Percentiles rank a stretch among this genome's conserved stretches.
Evolutionary conservation across 2,797 vertebrate species (phyloP).

Genomic region (Novumbra hubbsi): DNA sequence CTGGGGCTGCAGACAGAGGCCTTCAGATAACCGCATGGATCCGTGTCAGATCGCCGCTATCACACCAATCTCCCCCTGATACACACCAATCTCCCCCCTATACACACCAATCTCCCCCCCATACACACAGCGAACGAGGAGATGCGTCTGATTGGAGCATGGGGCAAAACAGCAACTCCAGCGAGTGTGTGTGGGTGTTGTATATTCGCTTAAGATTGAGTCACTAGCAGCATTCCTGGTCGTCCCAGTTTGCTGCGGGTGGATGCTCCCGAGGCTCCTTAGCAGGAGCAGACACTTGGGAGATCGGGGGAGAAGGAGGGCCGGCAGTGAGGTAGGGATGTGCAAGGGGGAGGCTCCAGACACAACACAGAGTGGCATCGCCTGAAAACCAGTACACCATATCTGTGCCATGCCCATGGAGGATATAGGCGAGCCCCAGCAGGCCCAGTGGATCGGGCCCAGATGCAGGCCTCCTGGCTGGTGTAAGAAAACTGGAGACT

Average conservation of each 20-base stretch:
- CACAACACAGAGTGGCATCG: conserved; percentile 3
- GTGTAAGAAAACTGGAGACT: background rate
- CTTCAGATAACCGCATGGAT: conserved; percentile 8
- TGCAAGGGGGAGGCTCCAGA: background rate
- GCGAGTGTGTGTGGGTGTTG: conserved; percentile 1
- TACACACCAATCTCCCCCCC: background rate
- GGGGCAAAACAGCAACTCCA: background rate
- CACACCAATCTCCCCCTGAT: conserved; percentile 16
- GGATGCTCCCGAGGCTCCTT: background rate
- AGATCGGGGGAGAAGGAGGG: background rate
- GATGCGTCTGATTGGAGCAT: background rate
- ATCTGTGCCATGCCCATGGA: conserved; percentile 1
- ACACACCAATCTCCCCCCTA: too few species aligned
- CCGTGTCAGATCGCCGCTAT: conserved; percentile 18
- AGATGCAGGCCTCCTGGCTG: conserved; percentile 6
- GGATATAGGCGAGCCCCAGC: conserved; percentile 8
- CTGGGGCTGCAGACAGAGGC: conserved; percentile 4
- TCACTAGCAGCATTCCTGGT: background rate
- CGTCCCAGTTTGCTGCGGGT: background rate
- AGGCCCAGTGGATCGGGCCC: background rate
- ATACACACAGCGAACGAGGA: conserved; percentile 21
- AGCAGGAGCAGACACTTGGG: background rate
- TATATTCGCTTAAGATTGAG: background rate
- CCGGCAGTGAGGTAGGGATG: background rate
- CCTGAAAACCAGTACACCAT: background rate